Evolutionary conservation across 2,888 invertebrate genomes (phyloP).

Genomic region (Drosophila mimetica): DNA sequence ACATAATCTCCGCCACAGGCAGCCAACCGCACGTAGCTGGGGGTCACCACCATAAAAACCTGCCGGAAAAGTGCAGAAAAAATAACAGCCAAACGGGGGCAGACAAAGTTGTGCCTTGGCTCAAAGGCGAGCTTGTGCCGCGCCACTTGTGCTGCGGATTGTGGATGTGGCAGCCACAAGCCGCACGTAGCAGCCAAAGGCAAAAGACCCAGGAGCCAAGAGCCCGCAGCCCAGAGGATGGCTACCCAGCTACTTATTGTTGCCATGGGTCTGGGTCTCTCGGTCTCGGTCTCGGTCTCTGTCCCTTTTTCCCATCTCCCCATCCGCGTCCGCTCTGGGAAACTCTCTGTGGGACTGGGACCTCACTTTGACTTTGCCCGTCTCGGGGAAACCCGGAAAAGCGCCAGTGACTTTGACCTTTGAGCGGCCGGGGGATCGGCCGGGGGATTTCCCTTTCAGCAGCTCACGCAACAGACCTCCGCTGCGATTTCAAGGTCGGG

Average conservation of each 20-base stretch:
- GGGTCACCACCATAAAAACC: slow-evolving; percentile 47
- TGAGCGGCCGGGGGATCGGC: slow-evolving; percentile 11
- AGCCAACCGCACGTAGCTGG: slow-evolving; percentile 42
- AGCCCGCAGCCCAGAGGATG: slow-evolving; percentile 18
- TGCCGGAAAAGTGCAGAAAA: slow-evolving; percentile 9
- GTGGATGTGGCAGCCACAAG: slow-evolving; percentile 49
- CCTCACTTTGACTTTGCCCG: slow-evolving; percentile 5
- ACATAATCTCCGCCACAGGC: slow-evolving; percentile 45
- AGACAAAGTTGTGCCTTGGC: slow-evolving; percentile 48
- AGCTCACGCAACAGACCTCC: slow-evolving; percentile 15
- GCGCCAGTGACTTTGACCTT: slow-evolving; percentile 59
- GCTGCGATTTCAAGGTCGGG: slow-evolving; percentile 59
- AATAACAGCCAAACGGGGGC: slow-evolving; percentile 8
- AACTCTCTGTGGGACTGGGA: neutral
- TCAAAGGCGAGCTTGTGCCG: slow-evolving; percentile 31
- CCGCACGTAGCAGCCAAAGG: slow-evolving; percentile 65
- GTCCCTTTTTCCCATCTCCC: slow-evolving; percentile 5
- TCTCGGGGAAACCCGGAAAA: slow-evolving; percentile 32
- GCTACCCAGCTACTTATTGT: slow-evolving; percentile 55
- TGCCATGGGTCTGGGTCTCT: slow-evolving; percentile 32
- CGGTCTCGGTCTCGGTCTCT: slow-evolving; percentile 22
- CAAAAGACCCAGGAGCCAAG: slow-evolving; percentile 26
- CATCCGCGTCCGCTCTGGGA: slow-evolving; percentile 4
- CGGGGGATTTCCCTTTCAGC: slow-evolving; percentile 49
- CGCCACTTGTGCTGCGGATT: slow-evolving; percentile 39